A percentile compares a stretch with the other conserved stretches of the same genome.
These are phyloP conservation scores for Leptothorax acervorum DNA, from an alignment of 2,888 invertebrate genomes.

Conservation along the genomic window DNA sequence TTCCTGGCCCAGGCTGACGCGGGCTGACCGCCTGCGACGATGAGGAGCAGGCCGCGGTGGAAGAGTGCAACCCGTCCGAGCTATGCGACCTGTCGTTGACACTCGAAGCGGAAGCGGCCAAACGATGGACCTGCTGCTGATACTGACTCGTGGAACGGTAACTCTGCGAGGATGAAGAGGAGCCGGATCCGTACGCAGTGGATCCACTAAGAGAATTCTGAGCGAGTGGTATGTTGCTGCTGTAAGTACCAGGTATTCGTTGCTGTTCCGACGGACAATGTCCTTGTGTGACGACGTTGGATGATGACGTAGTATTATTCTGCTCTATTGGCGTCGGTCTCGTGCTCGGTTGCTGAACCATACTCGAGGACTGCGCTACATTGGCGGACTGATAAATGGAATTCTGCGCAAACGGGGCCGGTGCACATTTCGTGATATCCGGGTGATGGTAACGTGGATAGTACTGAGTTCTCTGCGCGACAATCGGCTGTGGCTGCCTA, in stretches of 20 bases:
- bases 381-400: conserved; percentile 78
- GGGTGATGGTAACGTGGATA: conserved; percentile 84
- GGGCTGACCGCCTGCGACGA: conserved; percentile 72
- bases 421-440: conserved; percentile 82
- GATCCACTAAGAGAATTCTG: conserved; percentile 54
- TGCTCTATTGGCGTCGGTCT: conserved; percentile 76
- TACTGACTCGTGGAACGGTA: conserved; percentile 67
- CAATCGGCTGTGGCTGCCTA: conserved; percentile 68
- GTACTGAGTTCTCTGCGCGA: conserved; percentile 81
- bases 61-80: conserved; percentile 68
- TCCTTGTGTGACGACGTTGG: conserved; percentile 46
- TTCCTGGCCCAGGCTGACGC: conserved; percentile 72
- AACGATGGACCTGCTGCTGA: conserved; percentile 63
- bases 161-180: conserved; percentile 66
- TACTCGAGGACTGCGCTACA: conserved; percentile 83
- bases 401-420: conserved; percentile 79
- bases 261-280: conserved; percentile 71
- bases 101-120: conserved; percentile 23
- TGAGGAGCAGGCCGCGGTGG: conserved; percentile 38
- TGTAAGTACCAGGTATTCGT: conserved; percentile 72
- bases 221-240: conserved; percentile 32
- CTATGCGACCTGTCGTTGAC: conserved; percentile 63
- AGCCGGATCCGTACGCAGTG: conserved; percentile 62
- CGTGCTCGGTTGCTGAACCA: conserved; percentile 71
- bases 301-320: conserved; percentile 45